Base-by-base conservation (phyloP, 2,888 invertebrate genomes). In the Homarus gammarus region DNA sequence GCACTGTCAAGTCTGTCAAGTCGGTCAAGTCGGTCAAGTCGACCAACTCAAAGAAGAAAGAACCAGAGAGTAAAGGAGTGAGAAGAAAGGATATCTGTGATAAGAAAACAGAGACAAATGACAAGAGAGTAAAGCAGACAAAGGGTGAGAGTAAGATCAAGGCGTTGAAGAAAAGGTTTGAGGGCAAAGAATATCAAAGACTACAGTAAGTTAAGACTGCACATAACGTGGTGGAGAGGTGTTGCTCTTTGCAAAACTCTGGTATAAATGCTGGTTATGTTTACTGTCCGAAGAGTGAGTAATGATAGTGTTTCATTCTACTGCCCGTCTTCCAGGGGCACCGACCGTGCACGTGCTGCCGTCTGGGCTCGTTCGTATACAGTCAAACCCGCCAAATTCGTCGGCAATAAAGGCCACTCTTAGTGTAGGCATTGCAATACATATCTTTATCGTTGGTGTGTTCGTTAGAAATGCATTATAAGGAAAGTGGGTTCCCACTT, bases 121-220 rank as follows among this genome's bases (percentile, higher is more conserved):
- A 88, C 8, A 88, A 84, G 33, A 6, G 88, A 51, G 70, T 61
- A 49, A 88, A 78, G 56, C 68, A 75, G 56, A 64, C 31, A 38
- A 90, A 90, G 70, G 75, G 75, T 0, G 89, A 90, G 77, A 83
- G 85, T 33, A 90, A 87, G 61, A 83, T 84, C 44, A 87, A 90
- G 64, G 75, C 79, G 44, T 87, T 84, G 36, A 90, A 84, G 78
- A 90, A 90, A 38, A 90, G 75, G 64, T 87, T 90, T 31, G 90
- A 90, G 38, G 90, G 90, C 56, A 90, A 90, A 61, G 90, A 90
- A 44, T 90, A 90, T 49, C 73, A 75, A 31, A 51, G 90, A 56
- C 86, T 90, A 49, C 90, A 81, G 49, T 90, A 83, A n/a, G n/a
- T n/a, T n/a, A n/a, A n/a, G n/a, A n/a, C n/a, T 1, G 22, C 56